Evolutionary conservation across 2,113 vertebrate genomes (phyloP).

Genomic region (Otocyon megalotis): DNA sequence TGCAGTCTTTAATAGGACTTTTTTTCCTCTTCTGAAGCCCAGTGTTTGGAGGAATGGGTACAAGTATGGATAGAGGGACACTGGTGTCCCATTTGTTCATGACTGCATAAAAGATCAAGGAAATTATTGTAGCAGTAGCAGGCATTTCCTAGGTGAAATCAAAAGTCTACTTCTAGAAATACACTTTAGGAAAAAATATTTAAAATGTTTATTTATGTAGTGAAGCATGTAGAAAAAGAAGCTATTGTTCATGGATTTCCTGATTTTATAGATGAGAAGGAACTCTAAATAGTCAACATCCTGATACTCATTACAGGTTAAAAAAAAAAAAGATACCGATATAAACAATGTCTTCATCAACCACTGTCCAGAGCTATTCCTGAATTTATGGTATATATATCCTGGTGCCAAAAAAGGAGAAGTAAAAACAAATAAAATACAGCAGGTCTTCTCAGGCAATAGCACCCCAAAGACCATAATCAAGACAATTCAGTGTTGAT

Average conservation of each 20-base stretch:
- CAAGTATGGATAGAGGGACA: fast-evolving
- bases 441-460: not conserved
- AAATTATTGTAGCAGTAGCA: not conserved
- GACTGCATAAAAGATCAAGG: not conserved
- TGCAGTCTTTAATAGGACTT: fast-evolving
- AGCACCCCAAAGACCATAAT: not conserved
- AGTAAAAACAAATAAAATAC: not conserved
- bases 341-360: not conserved
- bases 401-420: not conserved
- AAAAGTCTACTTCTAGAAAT: not conserved
- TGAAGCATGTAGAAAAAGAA: not conserved
- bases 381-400: not conserved
- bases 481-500: conserved; percentile 32
- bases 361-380: not conserved
- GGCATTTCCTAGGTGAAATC: not conserved
- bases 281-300: not conserved
- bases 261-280: not conserved
- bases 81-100: not conserved
- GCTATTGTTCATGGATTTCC: not conserved
- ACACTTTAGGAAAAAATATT: not conserved
- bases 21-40: too few relatives aligned
- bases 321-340: not conserved
- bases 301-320: not conserved
- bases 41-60: too few relatives aligned
- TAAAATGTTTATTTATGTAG: not conserved